A percentile compares a stretch with the other conserved stretches of the same genome.
Evolutionary conservation across 1,140 invertebrate genomes (phyloP).

Genomic region (Heliconius melpomene): DNA sequence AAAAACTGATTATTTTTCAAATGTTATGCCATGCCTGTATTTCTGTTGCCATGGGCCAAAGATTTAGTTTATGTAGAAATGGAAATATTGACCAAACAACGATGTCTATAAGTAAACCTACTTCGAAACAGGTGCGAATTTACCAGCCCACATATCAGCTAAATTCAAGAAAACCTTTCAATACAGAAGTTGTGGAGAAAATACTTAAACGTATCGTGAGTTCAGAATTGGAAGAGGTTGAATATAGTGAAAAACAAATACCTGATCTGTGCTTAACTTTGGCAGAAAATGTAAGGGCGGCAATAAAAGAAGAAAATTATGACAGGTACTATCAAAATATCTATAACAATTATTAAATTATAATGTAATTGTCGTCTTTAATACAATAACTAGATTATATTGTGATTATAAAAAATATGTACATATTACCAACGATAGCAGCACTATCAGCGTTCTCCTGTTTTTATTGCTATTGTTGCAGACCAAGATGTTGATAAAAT

Average conservation of each 20-base stretch:
- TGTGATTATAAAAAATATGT: constrained; percentile 44
- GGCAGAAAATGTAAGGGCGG: constrained; percentile 65
- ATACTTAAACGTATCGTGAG: constrained; percentile 66
- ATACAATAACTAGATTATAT: neutral
- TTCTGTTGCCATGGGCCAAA: neutral
- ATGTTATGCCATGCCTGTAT: neutral
- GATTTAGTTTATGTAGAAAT: neutral
- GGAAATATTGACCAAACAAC: constrained; percentile 61
- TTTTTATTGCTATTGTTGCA: constrained; percentile 49
- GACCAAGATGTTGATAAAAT: constrained; percentile 28
- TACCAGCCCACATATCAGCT: constrained; percentile 77
- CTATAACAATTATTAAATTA: neutral
- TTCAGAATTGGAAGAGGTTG: constrained; percentile 68
- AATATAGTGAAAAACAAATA: constrained; percentile 71
- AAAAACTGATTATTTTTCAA: neutral
- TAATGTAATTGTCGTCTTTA: neutral
- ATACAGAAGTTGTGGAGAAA: constrained; percentile 64
- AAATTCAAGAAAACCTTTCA: constrained; percentile 66
- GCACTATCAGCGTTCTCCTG: constrained; percentile 44
- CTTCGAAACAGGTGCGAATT: constrained; percentile 66
- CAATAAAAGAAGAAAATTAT: constrained; percentile 76
- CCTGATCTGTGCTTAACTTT: constrained; percentile 69
- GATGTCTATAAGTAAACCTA: constrained; percentile 53
- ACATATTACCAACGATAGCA: constrained; percentile 55
- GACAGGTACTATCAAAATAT: constrained; percentile 59